Evolutionary conservation across 1,140 invertebrate genomes (phyloP), one percentile per base, ranked within the genome.

Genomic region (Xylocopa sonorina): DNA sequence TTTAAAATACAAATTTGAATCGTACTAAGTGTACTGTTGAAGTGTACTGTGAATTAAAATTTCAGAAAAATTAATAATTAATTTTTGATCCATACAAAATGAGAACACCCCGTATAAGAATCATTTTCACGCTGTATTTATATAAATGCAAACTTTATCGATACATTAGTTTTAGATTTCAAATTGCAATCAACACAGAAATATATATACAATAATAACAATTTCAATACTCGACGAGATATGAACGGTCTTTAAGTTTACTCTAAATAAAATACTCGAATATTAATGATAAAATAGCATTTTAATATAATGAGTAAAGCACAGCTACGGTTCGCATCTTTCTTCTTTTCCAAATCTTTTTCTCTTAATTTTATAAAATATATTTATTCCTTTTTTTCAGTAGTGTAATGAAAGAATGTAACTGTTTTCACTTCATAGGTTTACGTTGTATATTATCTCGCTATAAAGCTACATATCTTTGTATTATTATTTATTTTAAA

Each of bases 401-500:
- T n/a, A 16, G 9, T 38, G 3, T 38, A 38, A 7, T 62, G 12
- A 62, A 24, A 24, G n/a, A 16, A 32, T 41, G 14, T 62, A 34
- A 62, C 16, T 16, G 18, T 62, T 24, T 38, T n/a, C 5, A 29
- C 18, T 64, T 64, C 24, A 64, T 64, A 18, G 3, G 24, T 66
- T 16, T 29, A 21, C 48, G 29, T 6, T 29, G 9, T n/a, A 34
- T 60, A 60, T 24, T 60, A 5, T 58, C 5, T 48, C n/a, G n/a
- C n/a, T n/a, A 7, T 46, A 9, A n/a, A 16, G 16, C 29, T 55
- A 16, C 16, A 68, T 50, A 57, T 38, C 29, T 41, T 46, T 41
- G 16, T 46, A 78, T 24, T 16, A 46, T 75, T 60, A 58, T 78
- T 50, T 72, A 80, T 67, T 55, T 66, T 78, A 66, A 79, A 10